These are phyloP conservation scores for Boulengerochromis microlepis DNA, from an alignment of 2,113 vertebrate genomes.

Conservation along the genomic window DNA sequence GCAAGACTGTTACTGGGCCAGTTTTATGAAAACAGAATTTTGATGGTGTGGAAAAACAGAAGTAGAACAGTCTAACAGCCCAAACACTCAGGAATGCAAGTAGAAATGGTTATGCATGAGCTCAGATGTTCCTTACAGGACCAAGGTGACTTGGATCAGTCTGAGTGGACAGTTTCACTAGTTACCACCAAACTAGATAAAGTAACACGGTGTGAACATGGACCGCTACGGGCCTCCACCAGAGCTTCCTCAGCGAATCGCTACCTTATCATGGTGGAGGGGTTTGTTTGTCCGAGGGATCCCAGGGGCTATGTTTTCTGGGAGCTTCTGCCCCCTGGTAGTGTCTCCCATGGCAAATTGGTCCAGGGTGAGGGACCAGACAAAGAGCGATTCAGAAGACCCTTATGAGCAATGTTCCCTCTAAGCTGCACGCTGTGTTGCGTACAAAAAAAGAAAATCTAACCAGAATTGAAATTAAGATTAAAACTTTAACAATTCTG, in stretches of 20 bases:
- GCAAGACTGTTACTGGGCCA: background rate
- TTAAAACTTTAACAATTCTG: too few species aligned
- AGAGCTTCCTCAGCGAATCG: background rate
- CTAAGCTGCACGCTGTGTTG: too few species aligned
- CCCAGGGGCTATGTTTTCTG: background rate
- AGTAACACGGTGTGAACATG: background rate
- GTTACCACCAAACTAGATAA: background rate
- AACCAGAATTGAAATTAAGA: too few species aligned
- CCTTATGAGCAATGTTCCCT: background rate
- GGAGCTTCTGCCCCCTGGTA: background rate
- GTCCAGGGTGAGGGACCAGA: background rate
- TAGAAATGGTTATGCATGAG: background rate
- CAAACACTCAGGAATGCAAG: background rate
- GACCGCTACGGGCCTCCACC: background rate
- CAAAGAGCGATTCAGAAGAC: background rate
- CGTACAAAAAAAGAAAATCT: too few species aligned
- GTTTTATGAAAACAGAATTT: background rate
- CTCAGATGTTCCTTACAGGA: background rate
- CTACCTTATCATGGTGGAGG: background rate
- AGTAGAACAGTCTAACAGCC: background rate
- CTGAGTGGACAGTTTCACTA: background rate
- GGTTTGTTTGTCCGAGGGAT: rapidly evolving
- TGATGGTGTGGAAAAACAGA: background rate
- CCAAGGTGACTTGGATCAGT: too few species aligned
- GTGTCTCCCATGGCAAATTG: background rate